These are phyloP conservation scores for Danio kyathit DNA, from an alignment of 2,797 vertebrate genomes.

Conservation along the genomic window DNA sequence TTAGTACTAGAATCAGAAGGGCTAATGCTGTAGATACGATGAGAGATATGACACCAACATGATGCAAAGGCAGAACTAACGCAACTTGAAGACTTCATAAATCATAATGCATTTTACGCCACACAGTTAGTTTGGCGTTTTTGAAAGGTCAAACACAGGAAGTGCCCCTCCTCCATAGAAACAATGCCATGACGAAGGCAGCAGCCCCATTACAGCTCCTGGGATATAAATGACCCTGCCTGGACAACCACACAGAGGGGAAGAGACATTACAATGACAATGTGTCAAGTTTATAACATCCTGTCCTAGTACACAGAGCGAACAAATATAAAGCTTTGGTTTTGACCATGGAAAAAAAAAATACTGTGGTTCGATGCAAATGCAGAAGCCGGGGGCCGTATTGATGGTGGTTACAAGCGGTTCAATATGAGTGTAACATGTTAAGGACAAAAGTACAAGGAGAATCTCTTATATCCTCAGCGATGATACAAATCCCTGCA, in stretches of 20 bases:
- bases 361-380: conserved; percentile 29
- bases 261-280: conserved; percentile 27
- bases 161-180: conserved; percentile 63
- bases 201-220: conserved; percentile 3
- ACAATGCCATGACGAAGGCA: conserved; percentile 67
- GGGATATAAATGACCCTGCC: conserved; percentile 3
- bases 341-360: conserved; percentile 19
- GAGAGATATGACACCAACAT: too few relatives aligned
- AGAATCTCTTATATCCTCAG: background rate
- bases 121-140: conserved; percentile 29
- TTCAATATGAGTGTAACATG: conserved; percentile 9
- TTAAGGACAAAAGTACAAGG: background rate
- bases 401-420: conserved; percentile 12
- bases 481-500: background rate
- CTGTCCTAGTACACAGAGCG: conserved; percentile 2
- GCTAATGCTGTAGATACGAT: too few relatives aligned
- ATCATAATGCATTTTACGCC: background rate
- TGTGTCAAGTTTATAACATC: conserved; percentile 34
- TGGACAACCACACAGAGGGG: conserved; percentile 27
- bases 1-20: too few relatives aligned
- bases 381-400: conserved; percentile 13
- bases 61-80: background rate
- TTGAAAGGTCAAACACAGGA: conserved; percentile 71
- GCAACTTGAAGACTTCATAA: background rate
- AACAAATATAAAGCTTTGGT: conserved; percentile 16